A percentile compares a stretch with the other conserved stretches of the same genome.
These are phyloP conservation scores for Heliconius congener DNA, from an alignment of 1,140 invertebrate genomes.

Conservation along the genomic window DNA sequence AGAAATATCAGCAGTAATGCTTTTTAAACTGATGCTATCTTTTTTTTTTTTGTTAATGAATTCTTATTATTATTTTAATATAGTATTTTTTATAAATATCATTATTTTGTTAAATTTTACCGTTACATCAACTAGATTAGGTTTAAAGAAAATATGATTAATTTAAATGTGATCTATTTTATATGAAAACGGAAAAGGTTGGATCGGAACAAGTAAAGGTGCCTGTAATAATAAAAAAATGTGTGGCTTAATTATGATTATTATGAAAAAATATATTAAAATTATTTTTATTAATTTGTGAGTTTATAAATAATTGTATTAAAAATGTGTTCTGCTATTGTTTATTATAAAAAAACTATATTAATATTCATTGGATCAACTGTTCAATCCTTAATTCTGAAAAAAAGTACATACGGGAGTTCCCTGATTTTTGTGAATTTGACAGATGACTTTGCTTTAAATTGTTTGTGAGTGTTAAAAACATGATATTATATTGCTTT, in stretches of 20 bases:
- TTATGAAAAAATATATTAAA: neutral
- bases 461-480: neutral
- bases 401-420: neutral
- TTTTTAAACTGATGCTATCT: too few relatives aligned
- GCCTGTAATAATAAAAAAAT: constrained; percentile 28
- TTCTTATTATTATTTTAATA: too few relatives aligned
- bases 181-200: constrained; percentile 20
- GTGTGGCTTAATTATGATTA: neutral
- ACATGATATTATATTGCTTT: neutral
- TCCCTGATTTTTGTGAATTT: neutral
- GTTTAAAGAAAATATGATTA: neutral
- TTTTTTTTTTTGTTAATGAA: too few relatives aligned
- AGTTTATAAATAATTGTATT: neutral
- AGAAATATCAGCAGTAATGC: too few relatives aligned
- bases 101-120: too few relatives aligned
- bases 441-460: neutral
- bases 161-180: constrained; percentile 19
- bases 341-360: neutral
- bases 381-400: neutral
- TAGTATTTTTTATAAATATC: too few relatives aligned
- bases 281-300: neutral
- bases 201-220: constrained; percentile 41
- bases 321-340: neutral
- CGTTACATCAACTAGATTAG: neutral
- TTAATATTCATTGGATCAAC: neutral